Evolutionary conservation across 2,113 vertebrate genomes (phyloP).

Genomic region (Tragelaphus strepsiceros): DNA sequence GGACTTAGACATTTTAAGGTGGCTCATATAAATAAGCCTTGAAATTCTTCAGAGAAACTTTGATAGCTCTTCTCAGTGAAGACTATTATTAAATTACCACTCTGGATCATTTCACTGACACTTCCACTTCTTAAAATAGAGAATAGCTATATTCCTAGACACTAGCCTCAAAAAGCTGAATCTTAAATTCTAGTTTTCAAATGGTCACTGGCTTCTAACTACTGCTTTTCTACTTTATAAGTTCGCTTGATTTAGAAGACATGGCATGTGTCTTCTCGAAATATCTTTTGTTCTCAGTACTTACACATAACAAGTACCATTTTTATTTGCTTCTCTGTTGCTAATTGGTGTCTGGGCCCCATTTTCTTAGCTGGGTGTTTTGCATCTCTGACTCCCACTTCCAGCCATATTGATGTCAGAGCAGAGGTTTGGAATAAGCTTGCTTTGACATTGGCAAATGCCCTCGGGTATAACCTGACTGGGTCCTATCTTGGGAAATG

Average conservation of each 20-base stretch:
- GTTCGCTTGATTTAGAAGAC: constrained; percentile 22
- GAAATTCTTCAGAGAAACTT: constrained; percentile 62
- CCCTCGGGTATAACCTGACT: background rate
- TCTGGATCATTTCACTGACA: constrained; percentile 43
- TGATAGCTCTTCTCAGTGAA: constrained; percentile 26
- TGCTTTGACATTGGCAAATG: background rate
- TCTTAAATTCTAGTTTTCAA: constrained; percentile 55
- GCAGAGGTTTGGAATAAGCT: background rate
- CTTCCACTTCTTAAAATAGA: constrained; percentile 62
- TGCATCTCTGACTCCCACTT: background rate
- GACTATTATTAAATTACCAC: constrained; percentile 65
- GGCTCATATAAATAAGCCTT: constrained; percentile 49
- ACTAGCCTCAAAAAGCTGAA: constrained; percentile 26
- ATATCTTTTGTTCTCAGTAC: background rate
- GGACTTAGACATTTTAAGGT: constrained; percentile 41
- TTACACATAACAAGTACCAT: background rate
- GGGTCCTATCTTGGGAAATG: background rate
- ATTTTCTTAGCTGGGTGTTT: background rate
- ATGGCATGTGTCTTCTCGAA: background rate
- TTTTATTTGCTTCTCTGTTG: background rate
- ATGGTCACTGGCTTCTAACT: constrained; percentile 34
- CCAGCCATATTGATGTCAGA: background rate
- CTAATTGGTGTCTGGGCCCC: background rate
- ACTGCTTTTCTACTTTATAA: constrained; percentile 44
- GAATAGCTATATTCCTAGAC: constrained; percentile 59